Percentiles rank a stretch among this genome's conserved stretches.
These are phyloP conservation scores for Lepus timidus DNA, from an alignment of 2,113 vertebrate species.

Conservation along the genomic window DNA sequence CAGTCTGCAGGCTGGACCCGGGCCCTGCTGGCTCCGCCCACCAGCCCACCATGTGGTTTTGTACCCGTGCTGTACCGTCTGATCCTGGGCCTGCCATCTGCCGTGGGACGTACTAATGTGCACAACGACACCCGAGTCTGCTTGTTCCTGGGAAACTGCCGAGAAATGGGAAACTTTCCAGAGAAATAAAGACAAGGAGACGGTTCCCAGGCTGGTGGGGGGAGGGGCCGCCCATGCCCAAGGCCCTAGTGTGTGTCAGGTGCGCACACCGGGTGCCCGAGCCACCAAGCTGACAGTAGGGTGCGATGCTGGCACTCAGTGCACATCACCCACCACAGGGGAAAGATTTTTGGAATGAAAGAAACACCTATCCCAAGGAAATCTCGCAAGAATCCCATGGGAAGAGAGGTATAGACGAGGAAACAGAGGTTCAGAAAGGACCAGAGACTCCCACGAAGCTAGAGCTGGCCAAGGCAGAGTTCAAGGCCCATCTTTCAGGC, in stretches of 20 bases:
- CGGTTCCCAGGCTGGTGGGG: neutral
- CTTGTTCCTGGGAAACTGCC: slow-evolving; percentile 71
- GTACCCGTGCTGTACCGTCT: slow-evolving; percentile 16
- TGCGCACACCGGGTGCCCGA: neutral
- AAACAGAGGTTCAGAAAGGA: neutral
- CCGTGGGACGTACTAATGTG: slow-evolving; percentile 59
- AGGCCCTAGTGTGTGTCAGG: neutral
- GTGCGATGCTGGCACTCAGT: fast-evolving
- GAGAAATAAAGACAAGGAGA: slow-evolving; percentile 60
- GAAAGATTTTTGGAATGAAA: neutral
- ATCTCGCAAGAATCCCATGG: neutral
- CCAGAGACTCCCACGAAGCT: neutral
- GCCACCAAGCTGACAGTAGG: neutral
- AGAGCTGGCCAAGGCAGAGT: neutral
- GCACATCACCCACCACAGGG: neutral
- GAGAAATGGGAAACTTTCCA: slow-evolving; percentile 69
- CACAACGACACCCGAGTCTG: slow-evolving; percentile 56
- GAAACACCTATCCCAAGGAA: neutral
- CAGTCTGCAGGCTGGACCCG: neutral
- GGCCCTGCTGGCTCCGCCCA: slow-evolving; percentile 51
- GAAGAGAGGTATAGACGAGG: neutral
- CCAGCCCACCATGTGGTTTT: slow-evolving; percentile 57
- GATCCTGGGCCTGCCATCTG: slow-evolving; percentile 77
- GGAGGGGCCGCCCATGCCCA: neutral
- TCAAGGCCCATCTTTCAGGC: neutral